phyloP scores from a whole-genome alignment of 23 tunicate genomes.

The Trididemnum miniatum region DNA sequence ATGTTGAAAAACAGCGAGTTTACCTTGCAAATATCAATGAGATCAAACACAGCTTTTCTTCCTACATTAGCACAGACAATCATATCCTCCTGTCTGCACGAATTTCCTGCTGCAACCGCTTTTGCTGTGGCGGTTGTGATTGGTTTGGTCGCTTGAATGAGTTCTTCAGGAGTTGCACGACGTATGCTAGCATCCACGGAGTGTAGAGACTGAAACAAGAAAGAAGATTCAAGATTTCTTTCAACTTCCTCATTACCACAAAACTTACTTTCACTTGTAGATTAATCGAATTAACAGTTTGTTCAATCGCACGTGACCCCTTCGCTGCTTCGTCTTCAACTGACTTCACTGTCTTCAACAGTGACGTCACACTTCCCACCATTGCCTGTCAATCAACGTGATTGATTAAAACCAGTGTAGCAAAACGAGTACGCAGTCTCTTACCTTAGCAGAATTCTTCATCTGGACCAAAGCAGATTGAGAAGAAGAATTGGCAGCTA shows the following conservation, averaged over 20 bases:
- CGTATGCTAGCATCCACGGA: conserved; percentile 60
- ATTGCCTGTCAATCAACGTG: no score
- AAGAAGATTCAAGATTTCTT: no score
- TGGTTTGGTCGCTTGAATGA: conserved; percentile 87
- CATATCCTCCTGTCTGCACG: conserved; percentile 87
- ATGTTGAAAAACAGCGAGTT: no score
- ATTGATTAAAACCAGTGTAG: no score
- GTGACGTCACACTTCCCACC: conserved; percentile 81
- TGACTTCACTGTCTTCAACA: conserved; percentile 86
- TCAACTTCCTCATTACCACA: not conserved
- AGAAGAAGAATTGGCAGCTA: conserved; percentile 71
- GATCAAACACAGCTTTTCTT: conserved; percentile 74
- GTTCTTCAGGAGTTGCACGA: conserved; percentile 88
- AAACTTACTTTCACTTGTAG: conserved; percentile 64
- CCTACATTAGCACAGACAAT: conserved; percentile 84
- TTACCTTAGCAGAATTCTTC: conserved; percentile 86
- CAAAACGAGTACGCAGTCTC: no score
- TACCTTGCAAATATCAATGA: conserved; percentile 84
- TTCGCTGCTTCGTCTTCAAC: conserved; percentile 93
- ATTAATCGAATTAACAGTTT: conserved; percentile 74
- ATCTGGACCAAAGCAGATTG: conserved; percentile 63
- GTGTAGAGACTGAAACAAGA: conserved; percentile 54
- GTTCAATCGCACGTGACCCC: conserved; percentile 87
- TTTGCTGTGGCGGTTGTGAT: conserved; percentile 92
- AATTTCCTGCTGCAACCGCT: conserved; percentile 92